Conservation (phyloP, 1,140 invertebrate species). For the Plutomurus gul region DNA sequence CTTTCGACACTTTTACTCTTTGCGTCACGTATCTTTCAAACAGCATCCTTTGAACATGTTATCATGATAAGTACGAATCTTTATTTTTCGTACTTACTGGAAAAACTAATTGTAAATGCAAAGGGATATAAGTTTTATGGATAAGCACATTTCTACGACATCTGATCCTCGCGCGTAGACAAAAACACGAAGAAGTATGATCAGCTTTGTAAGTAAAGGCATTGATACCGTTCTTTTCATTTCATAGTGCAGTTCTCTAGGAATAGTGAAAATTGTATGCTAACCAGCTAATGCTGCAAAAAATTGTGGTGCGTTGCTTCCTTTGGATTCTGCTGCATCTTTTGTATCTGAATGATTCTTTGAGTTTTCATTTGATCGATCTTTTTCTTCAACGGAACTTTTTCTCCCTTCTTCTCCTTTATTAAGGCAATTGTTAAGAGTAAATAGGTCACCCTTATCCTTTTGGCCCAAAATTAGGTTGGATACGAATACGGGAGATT, state of each 20-base stretch:
- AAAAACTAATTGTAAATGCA: neutral
- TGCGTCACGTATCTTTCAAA: too few species aligned
- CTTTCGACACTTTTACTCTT: too few species aligned
- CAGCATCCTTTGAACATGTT: too few species aligned
- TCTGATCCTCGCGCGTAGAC: too few species aligned
- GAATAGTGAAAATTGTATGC: neutral
- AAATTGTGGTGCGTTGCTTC: constrained; percentile 25
- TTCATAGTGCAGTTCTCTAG: neutral
- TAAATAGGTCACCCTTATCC: too few species aligned
- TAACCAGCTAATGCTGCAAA: constrained; percentile 48
- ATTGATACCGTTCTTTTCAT: too few species aligned
- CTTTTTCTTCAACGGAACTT: neutral
- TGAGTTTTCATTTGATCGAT: neutral
- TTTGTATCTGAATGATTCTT: neutral
- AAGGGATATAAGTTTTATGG: too few species aligned
- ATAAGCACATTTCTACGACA: too few species aligned
- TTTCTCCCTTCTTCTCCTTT: neutral
- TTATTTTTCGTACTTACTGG: too few species aligned
- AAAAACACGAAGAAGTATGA: too few species aligned
- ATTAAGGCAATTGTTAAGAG: neutral
- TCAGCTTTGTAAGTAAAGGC: too few species aligned
- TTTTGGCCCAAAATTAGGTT: neutral
- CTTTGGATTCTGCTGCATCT: neutral
- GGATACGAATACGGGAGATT: neutral
- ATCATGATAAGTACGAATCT: too few species aligned